These are phyloP conservation scores for Athalia rosae DNA, from an alignment of 2,888 invertebrate species.

Conservation along the genomic window DNA sequence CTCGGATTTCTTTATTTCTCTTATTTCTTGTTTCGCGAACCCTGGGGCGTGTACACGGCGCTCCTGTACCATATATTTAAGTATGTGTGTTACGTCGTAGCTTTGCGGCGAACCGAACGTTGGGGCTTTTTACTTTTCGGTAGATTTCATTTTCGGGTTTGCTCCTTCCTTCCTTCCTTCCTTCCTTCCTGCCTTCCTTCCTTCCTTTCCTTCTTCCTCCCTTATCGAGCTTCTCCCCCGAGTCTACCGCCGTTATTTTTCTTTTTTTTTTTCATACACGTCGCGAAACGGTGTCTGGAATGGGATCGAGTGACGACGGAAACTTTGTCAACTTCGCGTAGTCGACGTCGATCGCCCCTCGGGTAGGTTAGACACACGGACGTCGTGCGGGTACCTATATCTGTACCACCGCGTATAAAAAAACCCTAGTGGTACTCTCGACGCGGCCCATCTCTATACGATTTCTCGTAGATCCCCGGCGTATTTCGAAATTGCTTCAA, in stretches of 20 bases:
- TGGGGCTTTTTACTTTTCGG: not conserved
- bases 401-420: too few relatives aligned
- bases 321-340: slow-evolving; percentile 18
- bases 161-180: not conserved
- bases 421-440: not conserved
- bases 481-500: slow-evolving; percentile 24
- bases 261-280: too few relatives aligned
- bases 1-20: too few relatives aligned
- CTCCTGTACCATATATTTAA: too few relatives aligned
- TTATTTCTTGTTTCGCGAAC: too few relatives aligned
- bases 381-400: too few relatives aligned
- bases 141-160: not conserved
- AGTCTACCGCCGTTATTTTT: slow-evolving; percentile 2
- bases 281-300: not conserved
- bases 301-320: slow-evolving; percentile 12
- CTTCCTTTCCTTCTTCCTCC: not conserved
- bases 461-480: not conserved
- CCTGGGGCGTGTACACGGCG: too few relatives aligned
- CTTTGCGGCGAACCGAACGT: not conserved
- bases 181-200: not conserved
- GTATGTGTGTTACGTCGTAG: not conserved
- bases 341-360: slow-evolving; percentile 15
- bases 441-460: not conserved
- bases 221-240: not conserved
- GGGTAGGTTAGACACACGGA: not conserved